These are phyloP conservation scores for Choristoneura fumiferana DNA, from an alignment of 1,140 invertebrate species.

Conservation along the genomic window DNA sequence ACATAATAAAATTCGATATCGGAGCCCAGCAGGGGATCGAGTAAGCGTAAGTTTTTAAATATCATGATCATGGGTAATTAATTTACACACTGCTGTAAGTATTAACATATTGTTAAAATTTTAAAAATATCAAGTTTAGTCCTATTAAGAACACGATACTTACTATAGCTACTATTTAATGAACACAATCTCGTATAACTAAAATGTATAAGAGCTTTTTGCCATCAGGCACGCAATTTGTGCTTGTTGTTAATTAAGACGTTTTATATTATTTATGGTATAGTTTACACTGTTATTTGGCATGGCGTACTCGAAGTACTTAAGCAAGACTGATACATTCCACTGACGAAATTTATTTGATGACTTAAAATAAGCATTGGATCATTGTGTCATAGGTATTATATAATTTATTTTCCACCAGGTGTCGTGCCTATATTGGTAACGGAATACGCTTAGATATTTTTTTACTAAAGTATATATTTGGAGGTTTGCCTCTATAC, in stretches of 20 bases:
- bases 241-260: too few species aligned
- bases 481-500: not conserved
- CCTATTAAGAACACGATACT: slow-evolving; percentile 1
- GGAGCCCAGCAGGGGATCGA: not conserved
- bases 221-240: too few species aligned
- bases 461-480: not conserved
- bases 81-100: not conserved
- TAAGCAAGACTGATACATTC: slow-evolving; percentile 69
- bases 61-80: not conserved
- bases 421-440: slow-evolving; percentile 15
- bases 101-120: slow-evolving; percentile 4
- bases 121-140: slow-evolving; percentile 1
- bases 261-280: too few species aligned
- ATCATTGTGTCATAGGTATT: slow-evolving; percentile 13
- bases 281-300: not conserved
- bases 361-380: slow-evolving; percentile 4
- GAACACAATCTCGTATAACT: not conserved
- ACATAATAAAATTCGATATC: too few species aligned
- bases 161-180: not conserved
- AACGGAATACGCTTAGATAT: slow-evolving; percentile 14
- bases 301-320: slow-evolving; percentile 47
- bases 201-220: not conserved
- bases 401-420: slow-evolving; percentile 13
- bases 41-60: not conserved
- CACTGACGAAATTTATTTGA: slow-evolving; percentile 36